Evolutionary conservation across 2,113 vertebrate genomes (phyloP).

Genomic region (Grus americana): DNA sequence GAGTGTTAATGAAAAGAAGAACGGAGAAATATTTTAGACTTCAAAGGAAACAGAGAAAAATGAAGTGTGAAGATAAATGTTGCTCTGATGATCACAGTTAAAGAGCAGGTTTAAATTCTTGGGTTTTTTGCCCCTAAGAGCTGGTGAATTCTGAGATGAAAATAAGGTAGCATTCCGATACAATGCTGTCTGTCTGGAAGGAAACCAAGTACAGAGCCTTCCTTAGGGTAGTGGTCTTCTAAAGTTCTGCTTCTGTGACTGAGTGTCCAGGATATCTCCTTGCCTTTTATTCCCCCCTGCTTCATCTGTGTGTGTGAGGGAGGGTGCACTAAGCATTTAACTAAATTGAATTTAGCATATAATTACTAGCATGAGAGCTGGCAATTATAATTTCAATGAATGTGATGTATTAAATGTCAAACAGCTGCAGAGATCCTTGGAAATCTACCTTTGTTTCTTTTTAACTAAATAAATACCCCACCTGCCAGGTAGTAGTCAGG

Average conservation of each 20-base stretch:
- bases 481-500: neutral
- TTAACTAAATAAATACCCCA: neutral
- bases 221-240: neutral
- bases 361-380: neutral
- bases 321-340: neutral
- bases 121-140: neutral
- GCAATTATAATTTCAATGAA: neutral
- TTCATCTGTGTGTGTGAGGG: neutral
- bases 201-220: neutral
- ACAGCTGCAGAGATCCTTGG: neutral
- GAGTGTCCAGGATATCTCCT: neutral
- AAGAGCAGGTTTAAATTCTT: neutral
- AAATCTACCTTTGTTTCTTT: neutral
- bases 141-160: neutral
- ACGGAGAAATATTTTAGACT: neutral
- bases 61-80: neutral
- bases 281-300: neutral
- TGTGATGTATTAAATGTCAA: neutral
- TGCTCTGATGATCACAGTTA: neutral
- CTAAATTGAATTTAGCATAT: slow-evolving; percentile 3
- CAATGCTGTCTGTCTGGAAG: neutral
- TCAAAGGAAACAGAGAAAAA: neutral
- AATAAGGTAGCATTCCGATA: neutral
- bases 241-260: neutral
- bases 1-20: neutral